Base-by-base conservation (phyloP, 2,888 invertebrate species). In the Atethmia centrago region DNA sequence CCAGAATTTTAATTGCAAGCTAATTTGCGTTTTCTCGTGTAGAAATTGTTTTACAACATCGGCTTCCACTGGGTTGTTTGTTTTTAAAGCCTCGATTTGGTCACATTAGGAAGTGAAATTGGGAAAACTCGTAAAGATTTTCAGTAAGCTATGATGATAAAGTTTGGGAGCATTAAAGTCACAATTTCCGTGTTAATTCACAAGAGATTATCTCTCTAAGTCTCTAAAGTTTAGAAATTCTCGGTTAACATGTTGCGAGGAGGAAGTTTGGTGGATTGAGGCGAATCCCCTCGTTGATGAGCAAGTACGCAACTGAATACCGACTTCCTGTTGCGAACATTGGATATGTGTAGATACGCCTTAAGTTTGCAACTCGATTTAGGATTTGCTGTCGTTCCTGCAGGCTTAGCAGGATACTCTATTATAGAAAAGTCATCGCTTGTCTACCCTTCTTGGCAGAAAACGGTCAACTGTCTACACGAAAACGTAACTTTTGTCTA, bases 261-360 rank as follows among this genome's bases (percentile, higher is more conserved):
- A 87, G 89, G 90, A 95, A 95, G 93, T 95, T 94, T 90, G 89
- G 87, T 90, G 89, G 92, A 93, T 94, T 92, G 92, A 90, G 87
- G 91, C 88, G 90, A 93, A 90, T 90, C 90, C 89, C 88, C 87
- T 84, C 79, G 88, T 88, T 92, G 91, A 92, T 92, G 92, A 92
- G 90, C 87, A 85, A 89, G 89, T 88, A 89, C 88, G 89, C 87
- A 90, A 88, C 91, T 90, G 88, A 88, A 92, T 89, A 91, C 87
- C 73, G 87, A 85, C 90, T 90, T 91, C 87, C 90, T 88, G 86
- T 85, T 88, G 84, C 79, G 71, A 88, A 87, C 87, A 87, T 88
- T 89, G 83, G 85, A 86, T 88, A 83, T 81, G 76, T 84, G 77
- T 83, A 86, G 85, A 87, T 85, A 78, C 74, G 81, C 81, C 71